Evolutionary conservation across 30 jellyfish, hydroid and myxozoan genomes (phyloP), one percentile per base, ranked within the genome.

Genomic region (Catostylus mosaicus): DNA sequence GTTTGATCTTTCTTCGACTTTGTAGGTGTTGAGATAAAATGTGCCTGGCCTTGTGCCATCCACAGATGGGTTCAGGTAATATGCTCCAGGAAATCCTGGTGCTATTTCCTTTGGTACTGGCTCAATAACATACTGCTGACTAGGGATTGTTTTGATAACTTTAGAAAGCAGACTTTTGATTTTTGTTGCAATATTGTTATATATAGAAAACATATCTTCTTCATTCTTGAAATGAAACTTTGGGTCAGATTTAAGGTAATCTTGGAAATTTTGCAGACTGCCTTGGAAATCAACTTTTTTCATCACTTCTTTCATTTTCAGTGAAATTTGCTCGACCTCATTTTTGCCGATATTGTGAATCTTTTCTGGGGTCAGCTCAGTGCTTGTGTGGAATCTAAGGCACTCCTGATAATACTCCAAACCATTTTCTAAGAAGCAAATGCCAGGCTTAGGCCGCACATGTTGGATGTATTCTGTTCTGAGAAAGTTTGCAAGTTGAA

Each of bases 11-110:
- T 67, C 92, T 66, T 86, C 97, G 4, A 91, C 92, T 51, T 78
- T 64, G 78, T 81, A 77, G 4, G 98, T 80, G 74, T 92, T 92
- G 20, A 86, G 76, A 73, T 61, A 92, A 67, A 92, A 92, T 1
- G 97, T 92, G 3, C 97, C 97, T 2, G 98, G 98, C 23, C 98
- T 52, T 56, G 97, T 62, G 34, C 96, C 95, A 77, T 92, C 97
- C 2, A 61, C 69, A 2, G 98, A 68, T 27, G 98, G 96, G 54
- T 89, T 87, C 40, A 92, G 67, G 82, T 92, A 92, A 61, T 92
- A 92, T 5, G 98, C 98, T 14, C 96, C 96, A 18, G 98, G 98
- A 60, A 86, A 80, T 31, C 95, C 75, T 1, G 94, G 83, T 16
- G 98, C 98, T 23, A 92, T 45, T 33, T 85, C 97, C 3, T 80